Evolutionary conservation across 2,113 vertebrate species (phyloP), one percentile per base, ranked within the genome.

Genomic region (Plotosus lineatus): DNA sequence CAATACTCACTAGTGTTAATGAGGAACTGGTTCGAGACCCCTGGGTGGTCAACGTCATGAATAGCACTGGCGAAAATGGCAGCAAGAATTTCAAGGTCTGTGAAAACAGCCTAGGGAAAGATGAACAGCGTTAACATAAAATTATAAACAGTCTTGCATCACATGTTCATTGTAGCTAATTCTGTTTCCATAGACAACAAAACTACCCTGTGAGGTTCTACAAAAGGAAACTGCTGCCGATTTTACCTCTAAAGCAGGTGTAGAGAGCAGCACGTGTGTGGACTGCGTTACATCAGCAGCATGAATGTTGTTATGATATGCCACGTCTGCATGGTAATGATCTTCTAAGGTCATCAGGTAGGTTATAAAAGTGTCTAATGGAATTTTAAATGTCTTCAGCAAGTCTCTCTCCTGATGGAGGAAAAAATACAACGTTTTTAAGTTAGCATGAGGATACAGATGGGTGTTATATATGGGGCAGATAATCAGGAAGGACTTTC

Each of bases 21-120:
- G 82, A 96, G 95, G 90, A 96, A 96, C 85, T 96, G 95, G 89
- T 96, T 96, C 79, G 95, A 96, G 85, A 96, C 95, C 3, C 95
- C 95, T 69, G 95, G 95, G 82, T 96, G 95, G 89, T 96, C 95
- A 9, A 96, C 95, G 44, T 96, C 95, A 61, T 96, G 95, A 91
- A 96, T 96, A 81, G 95, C 95, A 90, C 95, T 95, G 80, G 95
- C 95, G 91, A 96, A 96, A 90, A 96, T 94, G 89, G 95, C 95
- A 86, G 95, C 94, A 88, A 96, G 94, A 82, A 96, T 95, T 88
- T 96, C 95, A 84, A 96, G 89, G 89, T 96, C 95, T 82, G 95
- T 96, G 88, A 96, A 96, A 73, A 96, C 95, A 0, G 95, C 95
- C 95, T 96, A 80, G 2, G 50, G 90, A 91, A 23, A 21, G 78